These are phyloP conservation scores for Oxytorus armatus DNA, from an alignment of 2,888 invertebrate species.

Conservation along the genomic window DNA sequence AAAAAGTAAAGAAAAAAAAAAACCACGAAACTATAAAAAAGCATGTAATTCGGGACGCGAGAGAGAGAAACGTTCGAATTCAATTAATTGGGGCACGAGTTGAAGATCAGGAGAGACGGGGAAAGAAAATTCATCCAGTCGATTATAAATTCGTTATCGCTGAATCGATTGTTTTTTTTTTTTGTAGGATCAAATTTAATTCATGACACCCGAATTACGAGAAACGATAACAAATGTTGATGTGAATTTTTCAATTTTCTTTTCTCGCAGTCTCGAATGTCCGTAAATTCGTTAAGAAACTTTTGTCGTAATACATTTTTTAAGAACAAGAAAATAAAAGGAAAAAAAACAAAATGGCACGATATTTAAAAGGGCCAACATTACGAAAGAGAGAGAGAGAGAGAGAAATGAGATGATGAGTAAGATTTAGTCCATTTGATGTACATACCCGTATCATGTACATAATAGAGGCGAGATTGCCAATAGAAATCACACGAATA, in stretches of 20 bases:
- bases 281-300: constrained; percentile 45
- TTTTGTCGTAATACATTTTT: constrained; percentile 45
- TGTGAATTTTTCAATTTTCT: neutral
- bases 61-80: too few relatives aligned
- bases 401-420: constrained; percentile 68
- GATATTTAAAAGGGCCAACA: too few relatives aligned
- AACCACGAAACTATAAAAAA: neutral
- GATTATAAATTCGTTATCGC: neutral
- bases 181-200: neutral
- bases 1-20: constrained; percentile 30
- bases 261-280: constrained; percentile 53
- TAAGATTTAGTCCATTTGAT: constrained; percentile 71
- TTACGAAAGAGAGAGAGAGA: neutral
- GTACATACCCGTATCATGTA: constrained; percentile 72
- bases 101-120: too few relatives aligned
- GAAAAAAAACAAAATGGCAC: neutral
- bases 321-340: constrained; percentile 27
- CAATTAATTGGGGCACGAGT: too few relatives aligned
- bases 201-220: neutral
- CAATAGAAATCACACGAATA: constrained; percentile 70
- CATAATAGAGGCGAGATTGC: constrained; percentile 70
- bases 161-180: neutral
- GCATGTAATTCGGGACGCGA: constrained; percentile 13
- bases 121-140: too few relatives aligned
- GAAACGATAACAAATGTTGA: too few relatives aligned